Base-by-base conservation (phyloP, 2,797 vertebrate species). In the Malacoraja senta region DNA sequence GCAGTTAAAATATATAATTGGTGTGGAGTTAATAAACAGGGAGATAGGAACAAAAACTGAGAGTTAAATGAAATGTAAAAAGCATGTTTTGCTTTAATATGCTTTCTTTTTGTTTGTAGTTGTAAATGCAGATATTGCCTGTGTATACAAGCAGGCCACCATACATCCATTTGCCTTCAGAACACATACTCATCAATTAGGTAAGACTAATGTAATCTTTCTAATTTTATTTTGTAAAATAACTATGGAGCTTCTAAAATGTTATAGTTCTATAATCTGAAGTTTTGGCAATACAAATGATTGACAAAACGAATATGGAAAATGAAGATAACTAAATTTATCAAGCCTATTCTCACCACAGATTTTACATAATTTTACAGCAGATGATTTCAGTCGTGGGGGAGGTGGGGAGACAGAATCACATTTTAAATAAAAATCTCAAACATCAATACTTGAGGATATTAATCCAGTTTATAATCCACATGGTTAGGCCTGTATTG, bases 81-180 rank as follows among this genome's bases (percentile, higher is more conserved):
- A 32, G 8, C 17, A 76, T 53, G 35, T n/a, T 44, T 92, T 76
- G 72, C 0, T 83, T 86, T 65, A 65, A 78, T 93, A n/a, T 95
- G 19, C 94, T 53, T 94, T 94, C 93, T 44, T 94, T 96, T 63
- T 94, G 95, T 94, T 95, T 88, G 94, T 95, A 99, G 98, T 97
- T 93, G 98, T 98, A 91, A 96, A 99, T 95, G 97, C 98, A 94
- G 99, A 99, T 95, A 96, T 99, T 77, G 97, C 98, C 81, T 99
- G 99, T 95, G 95, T 96, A 91, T 99, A 98, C 95, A 95, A 95
- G 81, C 98, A 97, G 8, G 97, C 96, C 94, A 97, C 98, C 88
- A 99, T 99, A 96, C 98, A 99, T 94, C 97, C 98, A 0, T 99
- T 99, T 96, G 98, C 98, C 95, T 99, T 98, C 95, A 97, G 99